Percentiles rank a stretch among this genome's conserved stretches.
These are phyloP conservation scores for Melanostoma mellinum DNA, from an alignment of 2,888 invertebrate genomes.

Conservation along the genomic window DNA sequence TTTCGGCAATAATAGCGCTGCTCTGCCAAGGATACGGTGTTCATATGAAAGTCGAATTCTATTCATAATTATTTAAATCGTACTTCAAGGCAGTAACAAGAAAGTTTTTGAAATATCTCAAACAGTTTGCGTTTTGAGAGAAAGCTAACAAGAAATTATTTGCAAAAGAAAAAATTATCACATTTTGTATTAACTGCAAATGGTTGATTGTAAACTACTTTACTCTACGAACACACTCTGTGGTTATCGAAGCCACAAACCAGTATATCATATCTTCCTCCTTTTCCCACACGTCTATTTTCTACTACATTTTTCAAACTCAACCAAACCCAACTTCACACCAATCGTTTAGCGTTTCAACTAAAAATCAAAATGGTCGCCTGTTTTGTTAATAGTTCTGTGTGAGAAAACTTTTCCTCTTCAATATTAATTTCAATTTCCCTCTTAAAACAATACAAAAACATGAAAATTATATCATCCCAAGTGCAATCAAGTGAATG, in stretches of 20 bases:
- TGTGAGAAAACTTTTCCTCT: conserved; percentile 66
- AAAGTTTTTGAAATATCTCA: too few species aligned
- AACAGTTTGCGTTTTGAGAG: too few species aligned
- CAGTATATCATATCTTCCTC: conserved; percentile 4
- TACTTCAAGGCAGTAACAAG: too few species aligned
- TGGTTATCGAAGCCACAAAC: conserved; percentile 18
- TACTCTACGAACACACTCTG: conserved; percentile 27
- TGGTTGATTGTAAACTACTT: not conserved
- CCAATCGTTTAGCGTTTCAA: conserved; percentile 69
- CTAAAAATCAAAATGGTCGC: conserved; percentile 74
- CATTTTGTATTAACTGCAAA: too few species aligned
- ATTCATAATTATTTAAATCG: too few species aligned
- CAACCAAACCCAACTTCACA: conserved; percentile 56
- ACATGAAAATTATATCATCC: conserved; percentile 39
- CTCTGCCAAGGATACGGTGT: too few species aligned
- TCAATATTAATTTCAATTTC: conserved; percentile 59
- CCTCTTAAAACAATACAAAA: conserved; percentile 63
- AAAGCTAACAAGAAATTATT: too few species aligned
- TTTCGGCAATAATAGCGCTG: too few species aligned
- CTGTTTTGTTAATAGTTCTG: conserved; percentile 73
- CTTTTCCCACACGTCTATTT: conserved; percentile 13
- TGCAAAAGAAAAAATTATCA: too few species aligned
- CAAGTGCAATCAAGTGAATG: conserved; percentile 49
- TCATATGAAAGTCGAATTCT: too few species aligned
- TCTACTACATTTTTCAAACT: not conserved